Evolutionary conservation across 2,113 vertebrate genomes (phyloP), one percentile per base, ranked within the genome.

Genomic region (Smithornis capensis): DNA sequence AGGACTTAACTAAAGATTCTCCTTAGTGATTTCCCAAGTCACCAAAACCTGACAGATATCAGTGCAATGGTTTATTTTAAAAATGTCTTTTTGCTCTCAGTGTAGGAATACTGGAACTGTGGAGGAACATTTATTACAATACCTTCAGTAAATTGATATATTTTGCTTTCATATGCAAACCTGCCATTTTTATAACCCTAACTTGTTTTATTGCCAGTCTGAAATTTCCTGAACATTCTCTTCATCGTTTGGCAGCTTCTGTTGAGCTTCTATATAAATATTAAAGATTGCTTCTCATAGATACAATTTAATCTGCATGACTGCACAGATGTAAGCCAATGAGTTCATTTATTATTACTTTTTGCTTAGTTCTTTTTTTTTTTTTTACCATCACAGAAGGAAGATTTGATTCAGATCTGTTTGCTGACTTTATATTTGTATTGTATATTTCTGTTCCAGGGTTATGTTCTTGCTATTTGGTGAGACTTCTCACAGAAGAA

Each of bases 201-300:
- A 76, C 31, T 83, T 83, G 16, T 74, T 90, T 83, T 83, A 92
- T 55, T 83, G 19, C 35, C 74, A 74, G 29, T 70, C 63, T 70
- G 55, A 95, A 88, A 64, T 70, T 83, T 92, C 40, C 35, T 69
- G 29, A 90, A 87, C 49, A 74, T 86, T 83, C 52, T 22, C 83
- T 83, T 80, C 50, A 86, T 92, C 33, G 27, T 92, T 86, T 89
- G 75, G 47, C 79, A 83, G 76, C 38, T 78, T 68, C 88, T 74
- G 75, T 69, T 73, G 86, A 86, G 47, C 22, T 83, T 90, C 71
- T 89, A 86, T 52, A 60, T 96, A 83, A 93, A 96, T 96, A 92
- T 92, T 95, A 88, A 93, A 74, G 63, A 35, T 47, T 89, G 29
- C 14, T 90, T 95, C 83, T 67, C 55, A 53, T 9, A 88, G 55